Conservation (phyloP, 1,140 invertebrate genomes). For the Euwallacea fornicatus region DNA sequence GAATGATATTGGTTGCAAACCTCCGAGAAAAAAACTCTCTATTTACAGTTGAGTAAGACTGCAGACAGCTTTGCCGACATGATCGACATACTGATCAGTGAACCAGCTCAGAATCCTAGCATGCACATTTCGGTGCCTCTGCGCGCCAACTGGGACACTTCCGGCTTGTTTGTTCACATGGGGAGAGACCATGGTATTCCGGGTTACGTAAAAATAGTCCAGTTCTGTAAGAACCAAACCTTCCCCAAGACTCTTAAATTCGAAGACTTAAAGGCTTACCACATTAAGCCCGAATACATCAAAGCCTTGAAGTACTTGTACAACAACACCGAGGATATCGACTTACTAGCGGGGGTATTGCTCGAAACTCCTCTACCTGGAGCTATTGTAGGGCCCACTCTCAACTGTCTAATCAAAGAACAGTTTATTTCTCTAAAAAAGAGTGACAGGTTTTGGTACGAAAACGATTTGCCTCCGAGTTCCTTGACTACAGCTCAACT, state of each 20-base stretch:
- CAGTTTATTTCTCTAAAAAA: constrained; percentile 80
- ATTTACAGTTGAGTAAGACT: constrained; percentile 50
- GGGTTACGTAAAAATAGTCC: constrained; percentile 75
- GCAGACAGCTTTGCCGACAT: constrained; percentile 53
- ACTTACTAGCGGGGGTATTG: constrained; percentile 82
- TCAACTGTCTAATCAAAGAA: constrained; percentile 78
- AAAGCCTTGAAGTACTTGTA: constrained; percentile 67
- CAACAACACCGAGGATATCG: constrained; percentile 78
- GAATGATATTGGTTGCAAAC: constrained; percentile 13
- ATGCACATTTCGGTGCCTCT: constrained; percentile 53
- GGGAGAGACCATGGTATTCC: constrained; percentile 91
- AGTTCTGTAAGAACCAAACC: constrained; percentile 63
- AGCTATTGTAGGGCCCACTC: constrained; percentile 81
- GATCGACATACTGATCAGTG: constrained; percentile 56
- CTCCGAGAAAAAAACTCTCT: neutral
- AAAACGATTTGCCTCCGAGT: constrained; percentile 91
- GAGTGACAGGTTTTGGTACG: constrained; percentile 93
- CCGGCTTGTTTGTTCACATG: constrained; percentile 62
- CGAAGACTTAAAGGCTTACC: constrained; percentile 65
- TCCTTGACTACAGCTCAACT: constrained; percentile 81
- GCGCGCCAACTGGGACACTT: constrained; percentile 56
- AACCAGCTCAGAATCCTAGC: constrained; percentile 57
- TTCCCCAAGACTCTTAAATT: constrained; percentile 56
- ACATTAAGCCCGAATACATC: constrained; percentile 60
- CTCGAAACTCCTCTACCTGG: constrained; percentile 79